Percentiles rank a stretch among this genome's conserved stretches.
These are phyloP conservation scores for Agonum fuliginosum DNA, from an alignment of 2,888 invertebrate species.

Conservation along the genomic window DNA sequence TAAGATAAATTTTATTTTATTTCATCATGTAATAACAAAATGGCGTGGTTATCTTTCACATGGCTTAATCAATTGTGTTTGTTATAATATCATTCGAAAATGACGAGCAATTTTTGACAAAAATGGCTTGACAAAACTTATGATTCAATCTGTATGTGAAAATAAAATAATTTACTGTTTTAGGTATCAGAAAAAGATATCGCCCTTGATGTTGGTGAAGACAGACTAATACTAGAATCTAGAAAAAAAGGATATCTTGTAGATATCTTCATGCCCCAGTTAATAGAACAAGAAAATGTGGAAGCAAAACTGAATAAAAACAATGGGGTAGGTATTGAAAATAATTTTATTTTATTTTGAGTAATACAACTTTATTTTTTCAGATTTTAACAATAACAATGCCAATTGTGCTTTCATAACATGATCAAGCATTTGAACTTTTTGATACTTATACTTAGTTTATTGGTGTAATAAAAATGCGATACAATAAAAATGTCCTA, in stretches of 20 bases:
- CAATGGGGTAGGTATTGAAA: constrained; percentile 74
- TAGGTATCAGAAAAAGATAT: constrained; percentile 79
- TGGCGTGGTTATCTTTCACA: no score
- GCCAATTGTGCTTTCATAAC: constrained; percentile 64
- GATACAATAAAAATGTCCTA: constrained; percentile 33
- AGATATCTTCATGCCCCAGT: constrained; percentile 82
- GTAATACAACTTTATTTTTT: constrained; percentile 63
- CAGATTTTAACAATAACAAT: constrained; percentile 70
- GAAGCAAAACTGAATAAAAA: constrained; percentile 75
- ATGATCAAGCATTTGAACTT: not conserved
- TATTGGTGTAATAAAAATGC: constrained; percentile 39
- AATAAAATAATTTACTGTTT: not conserved
- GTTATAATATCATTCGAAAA: no score
- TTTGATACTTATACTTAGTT: not conserved
- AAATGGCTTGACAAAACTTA: no score
- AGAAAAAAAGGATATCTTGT: constrained; percentile 77
- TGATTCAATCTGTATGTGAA: not conserved
- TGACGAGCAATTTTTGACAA: no score
- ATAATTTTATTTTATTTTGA: not conserved
- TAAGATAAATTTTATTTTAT: no score
- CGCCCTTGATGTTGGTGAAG: constrained; percentile 83
- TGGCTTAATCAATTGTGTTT: no score
- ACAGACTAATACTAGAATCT: constrained; percentile 82
- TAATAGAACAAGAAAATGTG: constrained; percentile 77
- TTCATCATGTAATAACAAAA: no score